A percentile compares a stretch with the other conserved stretches of the same genome.
These are phyloP conservation scores for Spodoptera frugiperda DNA, from an alignment of 1,140 invertebrate genomes.

Conservation along the genomic window DNA sequence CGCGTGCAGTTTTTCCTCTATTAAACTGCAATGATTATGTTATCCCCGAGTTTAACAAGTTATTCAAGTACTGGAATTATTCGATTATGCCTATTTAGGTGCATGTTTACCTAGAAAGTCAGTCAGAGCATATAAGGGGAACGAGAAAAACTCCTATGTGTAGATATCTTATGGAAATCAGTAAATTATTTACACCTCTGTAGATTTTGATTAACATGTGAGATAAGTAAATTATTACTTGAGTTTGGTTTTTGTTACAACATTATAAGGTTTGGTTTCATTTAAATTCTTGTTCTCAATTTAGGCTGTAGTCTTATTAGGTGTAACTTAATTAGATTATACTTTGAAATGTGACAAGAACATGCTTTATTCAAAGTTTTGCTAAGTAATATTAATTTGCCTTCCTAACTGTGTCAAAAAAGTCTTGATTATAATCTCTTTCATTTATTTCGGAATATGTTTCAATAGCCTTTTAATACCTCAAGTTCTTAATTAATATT, in stretches of 20 bases:
- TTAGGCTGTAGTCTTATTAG: background rate
- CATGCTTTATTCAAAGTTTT: no score
- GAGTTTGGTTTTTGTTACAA: no score
- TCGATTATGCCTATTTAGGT: slow-evolving; percentile 39
- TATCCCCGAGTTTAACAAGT: slow-evolving; percentile 9
- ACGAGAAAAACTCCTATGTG: slow-evolving; percentile 11
- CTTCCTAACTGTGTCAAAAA: no score
- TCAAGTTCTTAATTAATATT: no score
- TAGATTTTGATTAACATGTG: slow-evolving; percentile 17
- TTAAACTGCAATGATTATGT: slow-evolving; percentile 14
- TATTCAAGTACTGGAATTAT: background rate
- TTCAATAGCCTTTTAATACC: no score
- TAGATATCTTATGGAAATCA: slow-evolving; percentile 11
- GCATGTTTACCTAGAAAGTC: slow-evolving; percentile 14
- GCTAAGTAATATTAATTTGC: no score
- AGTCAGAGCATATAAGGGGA: background rate
- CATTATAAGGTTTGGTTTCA: background rate
- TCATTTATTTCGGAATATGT: no score
- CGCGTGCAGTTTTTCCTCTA: background rate
- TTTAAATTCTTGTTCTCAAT: background rate
- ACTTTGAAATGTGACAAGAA: background rate
- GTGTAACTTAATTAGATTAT: background rate
- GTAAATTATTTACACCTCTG: slow-evolving; percentile 32
- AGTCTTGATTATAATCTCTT: no score
- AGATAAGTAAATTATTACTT: no score